A percentile compares a stretch with the other conserved stretches of the same genome.
These are phyloP conservation scores for Hydrotaea diabolus DNA, from an alignment of 2,888 invertebrate species.

Conservation along the genomic window DNA sequence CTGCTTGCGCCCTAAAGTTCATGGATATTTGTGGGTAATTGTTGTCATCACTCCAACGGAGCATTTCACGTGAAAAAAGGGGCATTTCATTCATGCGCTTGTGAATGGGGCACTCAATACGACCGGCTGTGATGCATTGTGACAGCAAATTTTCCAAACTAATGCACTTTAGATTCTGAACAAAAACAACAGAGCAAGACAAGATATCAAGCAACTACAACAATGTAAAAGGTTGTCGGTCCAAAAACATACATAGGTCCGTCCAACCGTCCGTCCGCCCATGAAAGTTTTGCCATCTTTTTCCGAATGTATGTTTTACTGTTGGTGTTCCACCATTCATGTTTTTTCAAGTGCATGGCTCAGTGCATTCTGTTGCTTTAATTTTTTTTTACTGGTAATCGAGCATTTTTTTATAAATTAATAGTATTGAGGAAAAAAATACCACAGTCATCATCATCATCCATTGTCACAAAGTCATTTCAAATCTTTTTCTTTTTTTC, in stretches of 20 bases:
- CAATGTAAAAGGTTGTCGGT: background rate
- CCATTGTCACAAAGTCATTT: background rate
- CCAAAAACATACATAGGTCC: background rate
- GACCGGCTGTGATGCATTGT: background rate
- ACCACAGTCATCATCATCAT: background rate
- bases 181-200: background rate
- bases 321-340: background rate
- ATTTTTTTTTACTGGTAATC: constrained; percentile 25
- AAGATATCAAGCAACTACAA: background rate
- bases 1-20: constrained; percentile 9
- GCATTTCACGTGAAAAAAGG: background rate
- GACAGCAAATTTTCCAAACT: background rate
- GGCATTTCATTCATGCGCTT: constrained; percentile 16
- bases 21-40: constrained; percentile 32
- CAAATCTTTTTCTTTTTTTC: background rate
- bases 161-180: constrained; percentile 9
- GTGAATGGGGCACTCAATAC: background rate
- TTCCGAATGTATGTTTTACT: background rate
- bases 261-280: background rate
- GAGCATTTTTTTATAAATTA: constrained; percentile 36
- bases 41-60: constrained; percentile 19
- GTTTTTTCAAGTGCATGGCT: background rate
- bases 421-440: constrained; percentile 14
- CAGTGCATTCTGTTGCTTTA: background rate
- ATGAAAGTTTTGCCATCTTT: background rate